Base-by-base conservation (phyloP, 2,113 vertebrate genomes). In the Pluvialis apricaria region DNA sequence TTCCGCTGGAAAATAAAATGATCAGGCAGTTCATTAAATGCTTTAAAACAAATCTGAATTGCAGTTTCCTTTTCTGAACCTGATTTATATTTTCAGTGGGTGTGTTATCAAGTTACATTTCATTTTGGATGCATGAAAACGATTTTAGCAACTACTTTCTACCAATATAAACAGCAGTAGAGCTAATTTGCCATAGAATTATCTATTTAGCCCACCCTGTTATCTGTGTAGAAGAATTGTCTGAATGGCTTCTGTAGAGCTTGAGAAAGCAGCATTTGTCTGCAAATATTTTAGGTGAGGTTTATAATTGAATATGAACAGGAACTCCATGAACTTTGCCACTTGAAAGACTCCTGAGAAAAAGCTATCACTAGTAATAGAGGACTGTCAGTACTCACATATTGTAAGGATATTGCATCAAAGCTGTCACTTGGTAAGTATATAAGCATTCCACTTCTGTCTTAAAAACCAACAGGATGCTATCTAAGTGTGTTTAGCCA, bases 401-500 rank as follows among this genome's bases (percentile, higher is more conserved):
- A 47, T 49, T 94, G 78, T 87, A 66, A 79, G 64, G 78, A 34
- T 77, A 77, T 64, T 83, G 82, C 91, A 92, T 92, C 82, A 87
- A 97, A 96, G 82, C 64, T 91, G 38, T 77, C 15, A 25, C 66
- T 92, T 90, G 55, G 66, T 94, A 88, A 95, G 91, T 42, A 26
- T 49, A 68, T 82, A 89, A 77, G 79, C 64, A 85, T 95, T 96
- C 94, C 91, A 82, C 40, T 95, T 81, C 83, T 95, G 71, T 85
- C 86, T 87, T n/a, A 89, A 82, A 92, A 95, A 91, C 45, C 75
- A 91, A 97, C 84, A 94, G 95, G 84, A 97, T 97, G 91, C 91
- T 97, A 91, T 89, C 88, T 87, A 89, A 94, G 89, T 91, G 81
- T 97, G 93, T 97, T 97, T 97, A 94, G 87, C 94, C 96, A 97